Evolutionary conservation across 64 coral and sea anemone species (phyloP), one percentile per base, ranked within the genome.

Genomic region (Montipora foliosa): DNA sequence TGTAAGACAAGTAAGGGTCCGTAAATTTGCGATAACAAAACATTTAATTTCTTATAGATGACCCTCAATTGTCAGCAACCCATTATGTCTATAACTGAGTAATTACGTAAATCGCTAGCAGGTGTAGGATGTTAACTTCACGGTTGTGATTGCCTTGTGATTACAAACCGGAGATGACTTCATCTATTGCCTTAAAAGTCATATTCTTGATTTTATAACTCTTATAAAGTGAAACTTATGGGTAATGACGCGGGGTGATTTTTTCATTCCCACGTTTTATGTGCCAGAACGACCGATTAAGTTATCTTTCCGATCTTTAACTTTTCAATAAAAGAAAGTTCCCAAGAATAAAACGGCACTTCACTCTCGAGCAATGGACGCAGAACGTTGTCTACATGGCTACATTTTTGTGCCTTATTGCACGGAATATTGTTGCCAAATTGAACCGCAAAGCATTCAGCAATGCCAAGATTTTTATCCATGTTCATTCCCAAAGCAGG

Each of bases 391-490:
- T 71, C 49, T 70, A 50, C 82, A 49, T 8, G 82, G 82, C 25
- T 85, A 85, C 19, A 69, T 85, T 85, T 85, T 85, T 11, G 15
- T 85, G 20, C 82, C 82, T 8, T 51, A 44, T 62, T 85, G 64
- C 44, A 48, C 8, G 4, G 60, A 85, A 71, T 44, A 49, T 7
- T 70, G 46, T 5, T 71, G 45, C 47, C 58, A 6, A 8, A 50
- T 17, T 8, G 19, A 85, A 20, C 46, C 17, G n/a, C 53, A 82
- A 5, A 61, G 24, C 5, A n/a, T 82, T 44, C 53, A 82, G 6
- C 8, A 11, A 82, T 62, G 24, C 59, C 44, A 44, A 11, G 67
- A 62, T 71, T 85, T 12, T 69, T 70, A 67, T 59, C 12, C 61
- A 0, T 68, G 24, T 7, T 70, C 45, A 46, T 20, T 70, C 20